Conservation (phyloP, 2,797 vertebrate species). For the Microchirus variegatus region DNA sequence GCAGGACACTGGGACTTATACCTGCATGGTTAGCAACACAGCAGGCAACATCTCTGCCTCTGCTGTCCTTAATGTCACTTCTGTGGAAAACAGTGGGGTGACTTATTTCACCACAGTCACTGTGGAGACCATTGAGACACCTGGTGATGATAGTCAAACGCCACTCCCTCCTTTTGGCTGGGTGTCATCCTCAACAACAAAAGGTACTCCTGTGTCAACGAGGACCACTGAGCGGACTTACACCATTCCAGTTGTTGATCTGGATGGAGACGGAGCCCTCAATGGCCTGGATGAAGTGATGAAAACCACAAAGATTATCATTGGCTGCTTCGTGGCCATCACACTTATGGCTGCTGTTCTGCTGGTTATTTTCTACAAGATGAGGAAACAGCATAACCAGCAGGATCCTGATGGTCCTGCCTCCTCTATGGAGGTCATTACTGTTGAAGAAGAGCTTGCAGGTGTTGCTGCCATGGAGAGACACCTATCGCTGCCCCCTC, state of each 20-base stretch:
- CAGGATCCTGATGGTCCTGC: slow-evolving; percentile 96
- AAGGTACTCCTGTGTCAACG: slow-evolving; percentile 90
- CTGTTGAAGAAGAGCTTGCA: slow-evolving; percentile 96
- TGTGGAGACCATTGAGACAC: slow-evolving; percentile 95
- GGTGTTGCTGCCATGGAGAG: slow-evolving; percentile 94
- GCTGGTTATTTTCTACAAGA: slow-evolving; percentile 99
- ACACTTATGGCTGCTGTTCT: slow-evolving; percentile 99
- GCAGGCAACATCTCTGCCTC: slow-evolving; percentile 98
- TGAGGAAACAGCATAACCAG: slow-evolving; percentile 99
- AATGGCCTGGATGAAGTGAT: slow-evolving; percentile 97
- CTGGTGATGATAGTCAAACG: slow-evolving; percentile 91
- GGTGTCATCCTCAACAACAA: slow-evolving; percentile 90
- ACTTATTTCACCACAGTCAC: slow-evolving; percentile 99
- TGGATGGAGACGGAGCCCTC: slow-evolving; percentile 85
- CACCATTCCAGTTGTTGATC: slow-evolving; percentile 92
- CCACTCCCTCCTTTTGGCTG: slow-evolving; percentile 90
- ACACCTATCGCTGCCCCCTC: slow-evolving; percentile 94
- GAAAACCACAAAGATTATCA: slow-evolving; percentile 99
- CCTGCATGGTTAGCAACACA: slow-evolving; percentile 98
- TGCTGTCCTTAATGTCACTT: slow-evolving; percentile 95
- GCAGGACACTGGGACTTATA: slow-evolving; percentile 97
- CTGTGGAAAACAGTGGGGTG: slow-evolving; percentile 90
- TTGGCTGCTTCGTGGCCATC: slow-evolving; percentile 99
- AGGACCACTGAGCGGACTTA: slow-evolving; percentile 93
- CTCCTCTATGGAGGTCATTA: slow-evolving; percentile 98